Percentiles rank a stretch among this genome's conserved stretches.
These are phyloP conservation scores for Junonia oenone DNA, from an alignment of 2,888 invertebrate species.

Conservation along the genomic window DNA sequence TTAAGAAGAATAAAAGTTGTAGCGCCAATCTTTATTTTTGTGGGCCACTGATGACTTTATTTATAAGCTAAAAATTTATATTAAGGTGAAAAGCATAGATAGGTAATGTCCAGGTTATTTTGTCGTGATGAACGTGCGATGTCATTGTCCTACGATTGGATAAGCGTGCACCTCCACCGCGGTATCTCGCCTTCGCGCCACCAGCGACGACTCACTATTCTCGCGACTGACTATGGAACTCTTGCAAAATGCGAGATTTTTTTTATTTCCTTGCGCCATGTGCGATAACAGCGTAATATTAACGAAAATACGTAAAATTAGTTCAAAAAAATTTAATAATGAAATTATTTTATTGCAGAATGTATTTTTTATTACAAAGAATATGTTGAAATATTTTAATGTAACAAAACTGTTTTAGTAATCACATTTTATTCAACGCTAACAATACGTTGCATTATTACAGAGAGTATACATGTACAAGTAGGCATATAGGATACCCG, in stretches of 20 bases:
- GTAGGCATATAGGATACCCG: no score
- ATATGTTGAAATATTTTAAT: neutral
- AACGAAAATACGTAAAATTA: neutral
- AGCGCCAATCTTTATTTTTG: no score
- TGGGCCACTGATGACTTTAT: neutral
- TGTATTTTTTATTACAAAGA: neutral
- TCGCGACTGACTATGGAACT: slow-evolving; percentile 17
- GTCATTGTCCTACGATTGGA: slow-evolving; percentile 72
- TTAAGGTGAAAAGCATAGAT: slow-evolving; percentile 23
- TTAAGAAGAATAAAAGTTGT: no score
- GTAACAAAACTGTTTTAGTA: neutral
- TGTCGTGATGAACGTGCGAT: slow-evolving; percentile 75
- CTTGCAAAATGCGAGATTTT: neutral
- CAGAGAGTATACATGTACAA: no score
- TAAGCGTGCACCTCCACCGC: slow-evolving; percentile 35
- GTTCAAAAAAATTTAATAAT: neutral
- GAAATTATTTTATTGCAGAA: no score
- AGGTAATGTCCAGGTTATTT: slow-evolving; percentile 52
- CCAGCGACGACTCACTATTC: slow-evolving; percentile 14
- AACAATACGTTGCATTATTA: no score
- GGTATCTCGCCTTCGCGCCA: slow-evolving; percentile 14
- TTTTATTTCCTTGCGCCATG: neutral
- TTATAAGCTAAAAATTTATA: neutral
- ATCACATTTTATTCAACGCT: no score
- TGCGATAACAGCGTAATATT: neutral